Conservation (phyloP, 2,888 invertebrate genomes). For the Ferdinandea cuprea region DNA sequence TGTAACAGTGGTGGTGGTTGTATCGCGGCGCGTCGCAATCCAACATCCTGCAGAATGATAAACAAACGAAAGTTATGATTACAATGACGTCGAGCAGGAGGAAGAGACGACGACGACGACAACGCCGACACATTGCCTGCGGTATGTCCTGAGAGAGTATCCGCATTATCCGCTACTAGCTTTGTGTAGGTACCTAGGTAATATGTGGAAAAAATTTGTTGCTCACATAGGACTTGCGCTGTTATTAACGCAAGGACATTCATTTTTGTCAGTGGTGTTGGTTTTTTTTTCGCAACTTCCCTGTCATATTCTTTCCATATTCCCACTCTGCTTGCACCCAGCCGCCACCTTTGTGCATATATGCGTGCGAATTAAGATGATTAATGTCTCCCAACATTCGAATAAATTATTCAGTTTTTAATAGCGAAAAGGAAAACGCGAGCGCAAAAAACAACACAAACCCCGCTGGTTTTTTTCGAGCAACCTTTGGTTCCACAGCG, state of each 20-base stretch:
- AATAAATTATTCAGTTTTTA: conserved; percentile 69
- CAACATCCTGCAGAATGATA: conserved; percentile 22
- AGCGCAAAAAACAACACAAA: background rate
- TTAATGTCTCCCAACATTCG: conserved; percentile 54
- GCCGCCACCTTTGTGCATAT: conserved; percentile 39
- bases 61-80: conserved; percentile 21
- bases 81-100: background rate
- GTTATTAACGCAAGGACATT: conserved; percentile 50
- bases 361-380: conserved; percentile 51
- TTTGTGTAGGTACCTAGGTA: too few species aligned
- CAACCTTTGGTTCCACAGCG: conserved; percentile 8
- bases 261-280: conserved; percentile 2
- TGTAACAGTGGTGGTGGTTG: background rate
- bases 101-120: background rate
- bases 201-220: conserved; percentile 15
- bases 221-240: conserved; percentile 18
- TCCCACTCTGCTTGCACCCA: background rate
- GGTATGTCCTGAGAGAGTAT: conserved; percentile 19
- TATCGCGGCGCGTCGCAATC: conserved; percentile 24
- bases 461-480: background rate
- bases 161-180: background rate
- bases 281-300: background rate
- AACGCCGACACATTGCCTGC: conserved; percentile 3
- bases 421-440: conserved; percentile 42
- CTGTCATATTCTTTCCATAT: background rate